Conservation (phyloP, 2,797 vertebrate genomes). For the Semaprochilodus insignis region DNA sequence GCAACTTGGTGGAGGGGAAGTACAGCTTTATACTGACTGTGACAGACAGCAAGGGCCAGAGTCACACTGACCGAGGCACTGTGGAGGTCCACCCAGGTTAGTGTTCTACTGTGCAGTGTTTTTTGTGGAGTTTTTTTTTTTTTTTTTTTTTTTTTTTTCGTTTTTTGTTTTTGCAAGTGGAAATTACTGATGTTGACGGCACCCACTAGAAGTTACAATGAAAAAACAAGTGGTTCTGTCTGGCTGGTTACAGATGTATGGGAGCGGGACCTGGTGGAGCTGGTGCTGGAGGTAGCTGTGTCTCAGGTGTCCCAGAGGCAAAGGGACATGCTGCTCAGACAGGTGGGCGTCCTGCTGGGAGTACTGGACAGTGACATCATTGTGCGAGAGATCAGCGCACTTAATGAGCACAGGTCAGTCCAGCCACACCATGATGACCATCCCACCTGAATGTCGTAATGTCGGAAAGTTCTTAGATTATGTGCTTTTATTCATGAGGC, state of each 20-base stretch:
- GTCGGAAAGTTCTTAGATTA: background rate
- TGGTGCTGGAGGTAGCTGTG: conserved; percentile 91
- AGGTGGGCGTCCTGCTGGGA: conserved; percentile 93
- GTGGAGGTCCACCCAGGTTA: conserved; percentile 94
- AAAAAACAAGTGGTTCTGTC: background rate
- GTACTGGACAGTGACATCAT: conserved; percentile 95
- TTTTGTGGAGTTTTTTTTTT: background rate
- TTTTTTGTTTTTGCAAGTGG: background rate
- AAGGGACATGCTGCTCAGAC: conserved; percentile 95
- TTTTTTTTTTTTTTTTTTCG: too few relatives aligned
- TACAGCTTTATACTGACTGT: conserved; percentile 93
- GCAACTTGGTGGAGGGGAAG: conserved; percentile 94
- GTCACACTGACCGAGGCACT: conserved; percentile 77
- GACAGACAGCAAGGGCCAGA: conserved; percentile 95
- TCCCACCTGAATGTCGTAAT: background rate
- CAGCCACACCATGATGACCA: background rate
- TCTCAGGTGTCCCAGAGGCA: conserved; percentile 91
- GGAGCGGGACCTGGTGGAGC: conserved; percentile 92
- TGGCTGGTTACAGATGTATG: conserved; percentile 79
- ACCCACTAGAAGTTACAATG: background rate
- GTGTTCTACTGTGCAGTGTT: conserved; percentile 43
- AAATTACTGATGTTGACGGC: background rate
- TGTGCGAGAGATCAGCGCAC: conserved; percentile 90
- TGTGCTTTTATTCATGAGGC: background rate
- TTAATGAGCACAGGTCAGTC: conserved; percentile 92